Evolutionary conservation across 2,888 invertebrate genomes (phyloP).

Genomic region (Halictus ligatus): DNA sequence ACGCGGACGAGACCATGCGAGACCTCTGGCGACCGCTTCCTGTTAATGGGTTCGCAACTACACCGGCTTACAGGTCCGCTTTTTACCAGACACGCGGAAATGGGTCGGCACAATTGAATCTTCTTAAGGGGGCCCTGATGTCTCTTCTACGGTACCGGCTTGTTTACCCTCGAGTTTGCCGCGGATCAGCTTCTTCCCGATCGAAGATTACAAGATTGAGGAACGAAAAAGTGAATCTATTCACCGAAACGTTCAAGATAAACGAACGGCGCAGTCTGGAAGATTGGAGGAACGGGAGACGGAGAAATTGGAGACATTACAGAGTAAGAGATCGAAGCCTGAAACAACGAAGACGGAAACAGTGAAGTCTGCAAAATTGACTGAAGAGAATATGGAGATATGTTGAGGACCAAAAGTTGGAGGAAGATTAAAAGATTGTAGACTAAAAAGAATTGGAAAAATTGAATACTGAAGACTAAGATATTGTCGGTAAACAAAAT

Average conservation of each 20-base stretch:
- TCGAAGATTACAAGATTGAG: neutral
- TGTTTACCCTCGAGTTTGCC: neutral
- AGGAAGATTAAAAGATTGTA: no score
- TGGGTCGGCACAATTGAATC: constrained; percentile 1
- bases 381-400: no score
- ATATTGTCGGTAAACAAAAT: neutral
- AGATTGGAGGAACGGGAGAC: neutral
- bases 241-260: neutral
- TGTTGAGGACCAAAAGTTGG: no score
- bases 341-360: neutral
- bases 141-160: constrained; percentile 4
- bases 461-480: neutral
- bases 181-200: neutral
- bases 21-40: constrained; percentile 23
- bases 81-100: constrained; percentile 1
- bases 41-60: constrained; percentile 32
- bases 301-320: neutral
- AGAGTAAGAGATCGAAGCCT: neutral
- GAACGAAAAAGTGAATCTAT: neutral
- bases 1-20: constrained; percentile 33
- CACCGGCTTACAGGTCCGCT: neutral
- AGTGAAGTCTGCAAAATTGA: no score
- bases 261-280: no score
- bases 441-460: no score
- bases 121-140: neutral